Conservation (phyloP, 30 jellyfish, hydroid and myxozoan genomes). For the Rhopilema esculentum region DNA sequence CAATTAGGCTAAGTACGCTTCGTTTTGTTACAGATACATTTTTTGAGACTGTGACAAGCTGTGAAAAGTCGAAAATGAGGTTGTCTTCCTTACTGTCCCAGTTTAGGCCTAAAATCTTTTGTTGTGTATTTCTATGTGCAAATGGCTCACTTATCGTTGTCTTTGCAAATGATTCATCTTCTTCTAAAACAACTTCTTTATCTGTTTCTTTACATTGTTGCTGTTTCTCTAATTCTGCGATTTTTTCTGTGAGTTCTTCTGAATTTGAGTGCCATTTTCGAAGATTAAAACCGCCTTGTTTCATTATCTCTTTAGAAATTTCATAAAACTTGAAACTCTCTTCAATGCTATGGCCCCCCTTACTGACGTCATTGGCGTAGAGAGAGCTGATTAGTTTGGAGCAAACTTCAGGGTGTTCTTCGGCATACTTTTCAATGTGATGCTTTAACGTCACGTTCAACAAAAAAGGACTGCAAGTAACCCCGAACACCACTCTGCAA, state of each 20-base stretch:
- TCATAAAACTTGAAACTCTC: not conserved
- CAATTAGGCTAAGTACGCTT: not conserved
- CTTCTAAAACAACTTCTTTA: not conserved
- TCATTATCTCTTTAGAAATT: not conserved
- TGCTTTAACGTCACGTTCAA: too few species aligned
- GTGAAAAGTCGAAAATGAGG: not conserved
- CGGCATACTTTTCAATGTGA: too few species aligned
- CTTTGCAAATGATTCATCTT: constrained; percentile 1
- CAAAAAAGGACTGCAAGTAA: too few species aligned
- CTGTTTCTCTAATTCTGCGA: not conserved
- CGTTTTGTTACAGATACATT: not conserved
- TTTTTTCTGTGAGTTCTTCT: not conserved
- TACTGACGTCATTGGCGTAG: not conserved
- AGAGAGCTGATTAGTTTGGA: too few species aligned
- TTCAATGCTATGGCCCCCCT: not conserved
- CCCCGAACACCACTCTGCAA: too few species aligned
- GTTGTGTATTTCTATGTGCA: not conserved
- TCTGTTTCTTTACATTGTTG: not conserved
- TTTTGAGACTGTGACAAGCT: not conserved
- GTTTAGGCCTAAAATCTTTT: not conserved
- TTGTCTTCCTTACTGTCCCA: constrained; percentile 2
- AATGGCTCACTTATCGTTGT: not conserved
- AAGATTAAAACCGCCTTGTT: not conserved
- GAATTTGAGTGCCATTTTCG: not conserved
- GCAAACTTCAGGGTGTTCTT: too few species aligned